A percentile compares a stretch with the other conserved stretches of the same genome.
phyloP scores from a whole-genome alignment of 92 coral and sea anemone genomes.

The Phymanthus crucifer region DNA sequence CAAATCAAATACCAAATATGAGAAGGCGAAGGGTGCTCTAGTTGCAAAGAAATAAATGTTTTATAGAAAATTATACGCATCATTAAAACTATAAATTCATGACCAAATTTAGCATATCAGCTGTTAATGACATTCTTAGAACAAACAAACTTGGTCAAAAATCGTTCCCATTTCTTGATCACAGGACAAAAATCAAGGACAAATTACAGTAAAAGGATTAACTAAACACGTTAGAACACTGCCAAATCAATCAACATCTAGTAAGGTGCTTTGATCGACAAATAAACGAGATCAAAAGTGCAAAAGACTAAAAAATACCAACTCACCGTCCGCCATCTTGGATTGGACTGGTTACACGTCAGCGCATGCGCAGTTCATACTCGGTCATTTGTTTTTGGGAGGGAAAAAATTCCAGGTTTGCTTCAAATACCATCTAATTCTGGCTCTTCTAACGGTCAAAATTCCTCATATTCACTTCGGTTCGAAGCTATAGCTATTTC shows the following conservation, averaged over 20 bases:
- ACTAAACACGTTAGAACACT: background rate
- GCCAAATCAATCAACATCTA: background rate
- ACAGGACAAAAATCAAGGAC: background rate
- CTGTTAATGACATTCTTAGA: background rate
- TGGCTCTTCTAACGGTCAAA: background rate
- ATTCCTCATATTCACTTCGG: background rate
- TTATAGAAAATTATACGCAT: background rate
- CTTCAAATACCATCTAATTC: background rate
- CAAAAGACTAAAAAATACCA: conserved; percentile 8
- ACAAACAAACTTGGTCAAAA: background rate
- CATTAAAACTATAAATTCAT: background rate
- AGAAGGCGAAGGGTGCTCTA: too few relatives aligned
- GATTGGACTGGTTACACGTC: conserved; percentile 32
- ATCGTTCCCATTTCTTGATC: background rate
- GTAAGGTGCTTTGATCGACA: background rate
- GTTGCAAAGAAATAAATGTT: background rate
- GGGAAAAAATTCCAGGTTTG: conserved; percentile 11
- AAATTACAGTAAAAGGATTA: background rate
- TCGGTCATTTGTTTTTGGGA: conserved; percentile 49
- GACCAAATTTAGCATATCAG: conserved; percentile 11
- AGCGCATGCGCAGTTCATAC: conserved; percentile 52
- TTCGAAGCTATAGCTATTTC: background rate
- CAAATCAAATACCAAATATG: too few relatives aligned
- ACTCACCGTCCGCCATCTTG: conserved; percentile 60
- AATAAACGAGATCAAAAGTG: background rate